Evolutionary conservation across 2,888 invertebrate genomes (phyloP).

Genomic region (Lepidochitona cinerea): DNA sequence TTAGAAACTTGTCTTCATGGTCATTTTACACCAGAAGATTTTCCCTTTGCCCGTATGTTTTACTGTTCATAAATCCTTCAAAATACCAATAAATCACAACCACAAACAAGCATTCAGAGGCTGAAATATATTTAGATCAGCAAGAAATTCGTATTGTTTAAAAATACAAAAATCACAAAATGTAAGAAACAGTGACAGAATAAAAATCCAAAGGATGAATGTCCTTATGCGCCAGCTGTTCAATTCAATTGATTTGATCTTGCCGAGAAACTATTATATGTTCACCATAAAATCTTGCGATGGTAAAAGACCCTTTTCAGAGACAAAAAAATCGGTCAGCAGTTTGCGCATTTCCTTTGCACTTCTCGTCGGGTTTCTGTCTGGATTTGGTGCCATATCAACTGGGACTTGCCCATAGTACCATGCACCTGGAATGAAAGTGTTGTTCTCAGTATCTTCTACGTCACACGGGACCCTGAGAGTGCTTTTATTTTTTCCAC

Average conservation of each 20-base stretch:
- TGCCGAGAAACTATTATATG: not conserved
- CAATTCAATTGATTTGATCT: not conserved
- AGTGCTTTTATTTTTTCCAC: not conserved
- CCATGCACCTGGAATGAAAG: not conserved
- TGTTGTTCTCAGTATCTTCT: not conserved
- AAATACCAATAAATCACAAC: too few relatives aligned
- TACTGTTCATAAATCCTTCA: too few relatives aligned
- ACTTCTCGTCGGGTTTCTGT: not conserved
- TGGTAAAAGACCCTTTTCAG: not conserved
- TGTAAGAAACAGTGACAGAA: too few relatives aligned
- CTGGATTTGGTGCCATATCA: not conserved
- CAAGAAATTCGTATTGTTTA: too few relatives aligned
- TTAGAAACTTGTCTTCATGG: too few relatives aligned
- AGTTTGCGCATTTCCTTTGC: not conserved
- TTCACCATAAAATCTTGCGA: not conserved
- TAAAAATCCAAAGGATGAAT: too few relatives aligned
- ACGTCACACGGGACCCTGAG: not conserved
- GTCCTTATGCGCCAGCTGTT: too few relatives aligned
- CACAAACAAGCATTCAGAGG: too few relatives aligned
- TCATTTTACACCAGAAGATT: too few relatives aligned
- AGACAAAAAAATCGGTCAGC: not conserved
- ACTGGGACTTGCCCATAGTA: not conserved
- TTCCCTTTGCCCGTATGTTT: too few relatives aligned
- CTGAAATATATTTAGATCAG: too few relatives aligned
- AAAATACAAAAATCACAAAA: too few relatives aligned